Evolutionary conservation across 2,113 vertebrate species (phyloP).

Genomic region (Calypte anna): DNA sequence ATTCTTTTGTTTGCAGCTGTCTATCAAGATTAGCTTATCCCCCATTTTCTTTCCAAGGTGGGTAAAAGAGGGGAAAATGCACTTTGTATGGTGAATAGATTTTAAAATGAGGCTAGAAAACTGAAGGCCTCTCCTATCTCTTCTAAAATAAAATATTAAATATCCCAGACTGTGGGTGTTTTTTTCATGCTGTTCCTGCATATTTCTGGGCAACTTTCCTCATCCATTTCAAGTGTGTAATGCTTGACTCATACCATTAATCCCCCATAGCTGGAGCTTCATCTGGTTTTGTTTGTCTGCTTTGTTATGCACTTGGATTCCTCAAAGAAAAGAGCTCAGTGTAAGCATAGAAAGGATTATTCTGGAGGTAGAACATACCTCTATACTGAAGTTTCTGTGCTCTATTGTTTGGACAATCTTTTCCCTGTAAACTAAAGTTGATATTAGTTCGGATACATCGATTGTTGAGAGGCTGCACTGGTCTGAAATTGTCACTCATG

Average conservation of each 20-base stretch:
- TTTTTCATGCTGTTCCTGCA: background rate
- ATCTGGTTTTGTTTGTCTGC: background rate
- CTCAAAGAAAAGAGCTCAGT: background rate
- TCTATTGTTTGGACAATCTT: constrained; percentile 98
- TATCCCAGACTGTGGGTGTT: background rate
- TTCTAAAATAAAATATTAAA: background rate
- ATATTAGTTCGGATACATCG: constrained; percentile 99
- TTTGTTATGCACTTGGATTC: background rate
- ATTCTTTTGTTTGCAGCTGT: background rate
- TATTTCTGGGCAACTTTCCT: background rate
- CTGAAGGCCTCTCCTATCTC: background rate
- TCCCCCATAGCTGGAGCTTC: background rate
- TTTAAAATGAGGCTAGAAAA: constrained; percentile 35
- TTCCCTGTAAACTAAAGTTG: constrained; percentile 98
- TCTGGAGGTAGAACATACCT: constrained; percentile 77
- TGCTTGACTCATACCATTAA: background rate
- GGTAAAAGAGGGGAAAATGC: background rate
- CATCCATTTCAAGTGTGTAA: background rate
- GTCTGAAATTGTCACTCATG: constrained; percentile 98
- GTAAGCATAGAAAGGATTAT: background rate
- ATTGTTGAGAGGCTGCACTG: constrained; percentile 96
- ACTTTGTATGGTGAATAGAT: background rate
- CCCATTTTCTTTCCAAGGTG: background rate
- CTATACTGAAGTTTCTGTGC: constrained; percentile 98
- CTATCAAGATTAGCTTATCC: background rate